Evolutionary conservation across 35 echinoderm and acorn worm genomes (phyloP).

Genomic region (Strongylocentrotus purpuratus): DNA sequence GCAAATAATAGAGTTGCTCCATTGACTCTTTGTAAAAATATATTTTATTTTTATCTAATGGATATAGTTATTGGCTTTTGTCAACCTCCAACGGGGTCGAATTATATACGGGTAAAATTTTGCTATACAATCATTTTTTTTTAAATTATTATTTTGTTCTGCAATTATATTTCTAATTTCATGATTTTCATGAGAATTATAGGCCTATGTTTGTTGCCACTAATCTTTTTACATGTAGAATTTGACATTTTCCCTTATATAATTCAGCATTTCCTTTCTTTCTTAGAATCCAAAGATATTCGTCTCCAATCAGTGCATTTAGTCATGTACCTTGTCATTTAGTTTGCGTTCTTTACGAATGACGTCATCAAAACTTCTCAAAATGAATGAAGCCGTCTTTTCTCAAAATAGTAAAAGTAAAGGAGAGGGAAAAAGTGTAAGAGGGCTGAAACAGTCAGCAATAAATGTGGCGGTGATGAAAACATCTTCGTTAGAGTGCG

Average conservation of each 20-base stretch:
- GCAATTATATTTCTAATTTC: no score
- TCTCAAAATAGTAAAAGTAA: not conserved
- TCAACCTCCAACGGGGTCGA: no score
- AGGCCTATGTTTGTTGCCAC: not conserved
- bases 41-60: no score
- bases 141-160: no score
- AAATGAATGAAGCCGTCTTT: not conserved
- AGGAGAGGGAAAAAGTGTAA: not conserved
- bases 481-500: constrained; percentile 8
- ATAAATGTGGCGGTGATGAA: not conserved
- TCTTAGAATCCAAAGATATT: not conserved
- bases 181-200: no score
- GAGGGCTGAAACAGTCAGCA: not conserved
- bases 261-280: not conserved
- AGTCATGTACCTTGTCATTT: not conserved
- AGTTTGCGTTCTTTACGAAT: not conserved
- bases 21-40: no score
- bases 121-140: no score
- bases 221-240: not conserved
- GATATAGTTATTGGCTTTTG: no score
- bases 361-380: not conserved
- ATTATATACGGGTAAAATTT: no score
- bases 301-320: not conserved
- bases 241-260: no score
- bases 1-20: no score